Evolutionary conservation across 2,797 vertebrate genomes (phyloP), one percentile per base, ranked within the genome.

Genomic region (Prunella strophiata): DNA sequence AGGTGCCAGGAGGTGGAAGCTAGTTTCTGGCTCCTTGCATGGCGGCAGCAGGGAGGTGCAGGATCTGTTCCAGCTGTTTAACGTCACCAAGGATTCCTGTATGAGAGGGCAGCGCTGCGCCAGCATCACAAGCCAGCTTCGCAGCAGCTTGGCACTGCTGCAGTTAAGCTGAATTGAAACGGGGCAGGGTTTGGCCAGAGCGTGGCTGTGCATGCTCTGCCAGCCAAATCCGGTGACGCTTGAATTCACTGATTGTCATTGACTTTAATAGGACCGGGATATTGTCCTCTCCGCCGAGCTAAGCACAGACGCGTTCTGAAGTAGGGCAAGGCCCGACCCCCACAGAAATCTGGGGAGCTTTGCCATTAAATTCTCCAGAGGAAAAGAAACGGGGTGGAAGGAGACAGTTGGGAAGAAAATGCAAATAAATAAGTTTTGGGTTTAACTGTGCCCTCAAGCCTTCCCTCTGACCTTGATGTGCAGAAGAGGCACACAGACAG

Each of bases 31-130:
- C 67, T 73, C 63, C 71, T 50, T 87, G 76, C 77, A 71, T 42
- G 66, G 94, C 7, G 2, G 77, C 52, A 52, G 85, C 45, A 45
- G 68, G 91, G 92, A 85, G 58, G 54, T 58, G 57, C 43, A 38
- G 89, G 78, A 82, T 71, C 76, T 4, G 62, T 85, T 89, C 95
- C 95, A 94, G 95, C 71, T 67, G 80, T 72, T 90, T 61, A 43
- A 48, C 67, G 80, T 95, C 96, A 93, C 73, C 65, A 74, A 91
- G 88, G 92, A 92, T 88, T 94, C 88, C 86, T 81, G 79, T 42
- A 42, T 1, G 73, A 77, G 70, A 54, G 50, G 89, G 89, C 61
- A 87, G 85, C 2, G 7, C 80, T 45, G 87, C 7, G 40, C 84
- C 63, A 76, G 88, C 84, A 85, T 73, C 68, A 61, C 22, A 18